Evolutionary conservation across 2,113 vertebrate species (phyloP).

Genomic region (Crotalus horridus): DNA sequence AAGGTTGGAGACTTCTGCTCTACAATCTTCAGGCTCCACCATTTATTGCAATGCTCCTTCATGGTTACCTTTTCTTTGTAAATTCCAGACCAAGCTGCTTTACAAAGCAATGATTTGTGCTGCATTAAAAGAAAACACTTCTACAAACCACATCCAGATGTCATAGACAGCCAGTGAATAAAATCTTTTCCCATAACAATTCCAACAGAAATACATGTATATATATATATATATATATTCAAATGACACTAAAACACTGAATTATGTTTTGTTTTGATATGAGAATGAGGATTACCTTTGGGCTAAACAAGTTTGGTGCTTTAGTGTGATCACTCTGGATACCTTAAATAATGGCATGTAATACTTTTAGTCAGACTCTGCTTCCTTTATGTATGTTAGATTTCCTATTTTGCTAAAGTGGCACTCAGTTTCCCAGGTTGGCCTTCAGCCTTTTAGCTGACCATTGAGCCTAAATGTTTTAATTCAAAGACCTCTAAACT

Average conservation of each 20-base stretch:
- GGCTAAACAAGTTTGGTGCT: accelerated
- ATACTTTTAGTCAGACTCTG: neutral
- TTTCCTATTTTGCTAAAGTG: neutral
- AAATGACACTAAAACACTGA: neutral
- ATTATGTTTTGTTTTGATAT: slow-evolving; percentile 19
- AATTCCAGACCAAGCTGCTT: neutral
- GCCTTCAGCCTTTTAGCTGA: neutral
- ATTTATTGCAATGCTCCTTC: neutral
- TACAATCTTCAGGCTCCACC: neutral
- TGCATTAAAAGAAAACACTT: neutral
- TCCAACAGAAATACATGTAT: neutral
- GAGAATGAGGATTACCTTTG: neutral
- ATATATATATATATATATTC: neutral
- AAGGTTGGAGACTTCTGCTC: neutral
- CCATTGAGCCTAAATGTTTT: neutral
- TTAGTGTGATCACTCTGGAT: neutral
- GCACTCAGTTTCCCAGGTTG: neutral
- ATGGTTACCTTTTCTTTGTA: neutral
- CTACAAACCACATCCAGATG: neutral
- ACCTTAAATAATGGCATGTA: neutral
- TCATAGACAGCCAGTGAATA: accelerated
- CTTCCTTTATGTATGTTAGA: neutral
- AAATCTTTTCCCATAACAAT: neutral
- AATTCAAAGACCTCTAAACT: neutral
- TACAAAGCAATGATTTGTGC: slow-evolving; percentile 7